Percentiles rank a stretch among this genome's conserved stretches.
Conservation (phyloP, 2,888 invertebrate species). For the Trachelus iudaicus region DNA sequence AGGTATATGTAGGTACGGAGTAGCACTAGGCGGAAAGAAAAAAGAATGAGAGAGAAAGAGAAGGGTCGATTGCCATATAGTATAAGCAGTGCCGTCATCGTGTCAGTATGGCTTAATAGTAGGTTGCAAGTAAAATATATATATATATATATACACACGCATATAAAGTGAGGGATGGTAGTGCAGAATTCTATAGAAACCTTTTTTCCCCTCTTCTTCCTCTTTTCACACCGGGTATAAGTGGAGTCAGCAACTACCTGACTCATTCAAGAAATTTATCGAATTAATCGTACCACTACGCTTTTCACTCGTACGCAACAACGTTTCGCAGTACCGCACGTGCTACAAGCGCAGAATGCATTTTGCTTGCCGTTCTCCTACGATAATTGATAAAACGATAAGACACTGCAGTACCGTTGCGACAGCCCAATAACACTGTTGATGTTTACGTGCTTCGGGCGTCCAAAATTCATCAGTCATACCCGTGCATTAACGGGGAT, state of each 20-base stretch:
- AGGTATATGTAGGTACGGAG: not conserved
- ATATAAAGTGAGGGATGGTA: not conserved
- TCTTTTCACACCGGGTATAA: conserved; percentile 29
- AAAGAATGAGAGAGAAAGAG: not conserved
- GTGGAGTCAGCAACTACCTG: conserved; percentile 40
- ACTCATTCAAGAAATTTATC: conserved; percentile 44
- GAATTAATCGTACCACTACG: conserved; percentile 29
- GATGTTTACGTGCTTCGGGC: not conserved
- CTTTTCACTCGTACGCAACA: not conserved
- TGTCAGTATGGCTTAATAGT: not conserved
- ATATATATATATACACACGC: not conserved
- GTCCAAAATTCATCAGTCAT: not conserved
- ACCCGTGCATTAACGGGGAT: not conserved
- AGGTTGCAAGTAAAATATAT: not conserved
- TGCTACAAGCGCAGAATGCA: not conserved
- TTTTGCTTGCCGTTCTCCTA: not conserved
- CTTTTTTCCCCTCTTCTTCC: conserved; percentile 16
- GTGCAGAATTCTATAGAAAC: conserved; percentile 9
- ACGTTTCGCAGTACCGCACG: not conserved
- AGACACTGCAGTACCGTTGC: not conserved
- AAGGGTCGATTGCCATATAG: not conserved
- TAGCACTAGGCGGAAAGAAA: not conserved
- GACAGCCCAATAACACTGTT: not conserved
- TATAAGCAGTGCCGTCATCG: not conserved
- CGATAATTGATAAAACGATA: not conserved